phyloP scores from a whole-genome alignment of 2,113 vertebrate species.

The Podiceps cristatus region DNA sequence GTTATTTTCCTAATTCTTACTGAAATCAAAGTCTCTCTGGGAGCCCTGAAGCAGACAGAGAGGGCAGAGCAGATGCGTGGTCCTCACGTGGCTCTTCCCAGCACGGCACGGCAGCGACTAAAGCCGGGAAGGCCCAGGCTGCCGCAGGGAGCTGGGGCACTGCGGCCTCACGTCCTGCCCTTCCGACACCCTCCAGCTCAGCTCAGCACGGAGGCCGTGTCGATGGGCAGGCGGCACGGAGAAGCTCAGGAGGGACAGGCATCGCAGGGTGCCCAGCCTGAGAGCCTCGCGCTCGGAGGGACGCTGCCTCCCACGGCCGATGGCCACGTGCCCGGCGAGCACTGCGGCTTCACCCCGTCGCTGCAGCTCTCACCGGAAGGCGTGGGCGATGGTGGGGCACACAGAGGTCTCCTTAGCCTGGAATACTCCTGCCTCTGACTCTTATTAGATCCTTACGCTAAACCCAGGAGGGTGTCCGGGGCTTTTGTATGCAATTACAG shows the following conservation, averaged over 20 bases:
- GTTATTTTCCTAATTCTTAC: neutral
- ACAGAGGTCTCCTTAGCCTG: neutral
- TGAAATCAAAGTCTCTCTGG: neutral
- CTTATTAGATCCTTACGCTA: accelerated
- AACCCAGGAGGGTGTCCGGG: neutral
- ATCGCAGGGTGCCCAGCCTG: accelerated
- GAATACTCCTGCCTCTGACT: neutral
- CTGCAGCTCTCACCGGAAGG: accelerated
- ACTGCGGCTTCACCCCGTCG: accelerated
- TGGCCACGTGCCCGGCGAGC: accelerated
- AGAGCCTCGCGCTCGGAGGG: neutral
- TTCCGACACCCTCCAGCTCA: neutral
- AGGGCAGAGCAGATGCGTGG: accelerated
- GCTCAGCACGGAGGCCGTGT: neutral
- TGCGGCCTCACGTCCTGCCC: accelerated
- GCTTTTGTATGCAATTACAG: neutral
- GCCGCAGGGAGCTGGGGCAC: neutral
- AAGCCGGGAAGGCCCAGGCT: neutral
- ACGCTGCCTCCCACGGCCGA: neutral
- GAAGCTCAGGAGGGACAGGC: neutral
- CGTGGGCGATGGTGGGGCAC: neutral
- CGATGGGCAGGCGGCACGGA: accelerated
- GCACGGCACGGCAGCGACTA: accelerated
- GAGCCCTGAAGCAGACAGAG: neutral
- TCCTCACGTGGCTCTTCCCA: accelerated